These are phyloP conservation scores for Xenopus laevis DNA, from an alignment of 2,113 vertebrate genomes.

Conservation along the genomic window DNA sequence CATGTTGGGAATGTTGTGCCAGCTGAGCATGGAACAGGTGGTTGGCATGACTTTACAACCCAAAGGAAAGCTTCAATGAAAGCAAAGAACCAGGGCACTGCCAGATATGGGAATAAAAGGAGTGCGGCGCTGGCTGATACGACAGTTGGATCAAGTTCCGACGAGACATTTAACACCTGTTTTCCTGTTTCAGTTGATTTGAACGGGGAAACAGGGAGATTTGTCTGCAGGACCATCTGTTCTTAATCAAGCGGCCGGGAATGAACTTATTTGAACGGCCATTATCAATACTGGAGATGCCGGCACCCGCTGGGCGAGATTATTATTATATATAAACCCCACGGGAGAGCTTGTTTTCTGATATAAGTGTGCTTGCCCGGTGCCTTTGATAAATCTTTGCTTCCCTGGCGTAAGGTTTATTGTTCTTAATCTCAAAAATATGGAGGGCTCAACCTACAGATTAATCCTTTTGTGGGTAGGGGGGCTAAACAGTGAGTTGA, in stretches of 20 bases:
- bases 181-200: neutral
- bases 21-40: conserved; percentile 13
- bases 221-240: conserved; percentile 10
- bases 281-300: conserved; percentile 1
- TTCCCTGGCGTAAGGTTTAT: no score
- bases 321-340: neutral
- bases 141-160: conserved; percentile 9
- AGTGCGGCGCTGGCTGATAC: conserved; percentile 1
- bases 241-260: neutral
- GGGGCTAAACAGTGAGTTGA: no score
- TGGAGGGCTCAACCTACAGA: no score
- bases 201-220: neutral
- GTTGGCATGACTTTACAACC: neutral
- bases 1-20: neutral
- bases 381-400: neutral
- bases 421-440: no score
- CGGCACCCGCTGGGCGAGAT: neutral
- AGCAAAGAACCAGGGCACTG: neutral
- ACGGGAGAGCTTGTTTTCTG: neutral
- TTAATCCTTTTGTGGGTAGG: no score
- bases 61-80: conserved; percentile 15
- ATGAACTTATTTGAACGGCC: neutral
- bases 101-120: conserved; percentile 13
- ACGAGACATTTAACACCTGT: conserved; percentile 23
- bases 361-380: neutral